These are phyloP conservation scores for Semotilus atromaculatus DNA, from an alignment of 2,797 vertebrate species.

Conservation along the genomic window DNA sequence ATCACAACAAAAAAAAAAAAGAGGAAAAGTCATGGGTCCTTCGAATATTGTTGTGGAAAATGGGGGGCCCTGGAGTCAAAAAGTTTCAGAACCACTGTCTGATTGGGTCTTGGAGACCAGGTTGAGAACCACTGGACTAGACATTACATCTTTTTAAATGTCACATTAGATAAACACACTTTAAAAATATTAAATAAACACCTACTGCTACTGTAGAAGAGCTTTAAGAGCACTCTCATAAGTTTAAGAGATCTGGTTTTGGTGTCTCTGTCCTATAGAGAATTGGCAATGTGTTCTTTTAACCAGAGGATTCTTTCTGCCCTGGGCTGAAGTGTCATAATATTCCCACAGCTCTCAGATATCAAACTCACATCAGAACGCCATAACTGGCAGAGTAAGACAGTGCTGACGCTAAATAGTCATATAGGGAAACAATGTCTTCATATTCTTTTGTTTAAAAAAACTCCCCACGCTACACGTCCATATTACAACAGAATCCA, in stretches of 20 bases:
- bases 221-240: neutral
- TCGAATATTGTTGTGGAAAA: neutral
- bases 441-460: neutral
- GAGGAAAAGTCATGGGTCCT: neutral
- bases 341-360: slow-evolving; percentile 35
- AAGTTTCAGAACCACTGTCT: neutral
- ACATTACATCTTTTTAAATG: neutral
- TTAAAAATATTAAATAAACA: neutral
- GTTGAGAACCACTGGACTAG: neutral
- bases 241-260: neutral
- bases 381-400: slow-evolving; percentile 21
- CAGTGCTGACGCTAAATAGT: neutral
- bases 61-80: neutral
- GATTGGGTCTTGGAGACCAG: neutral
- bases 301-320: slow-evolving; percentile 6
- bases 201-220: neutral
- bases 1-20: neutral
- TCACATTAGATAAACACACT: neutral
- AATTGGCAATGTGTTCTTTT: slow-evolving; percentile 10
- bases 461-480: neutral
- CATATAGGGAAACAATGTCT: neutral
- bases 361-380: slow-evolving; percentile 18
- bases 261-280: neutral
- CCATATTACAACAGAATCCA: neutral
- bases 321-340: slow-evolving; percentile 26